Conservation (phyloP, 2,888 invertebrate species). For the Cecidostiba fungosa region DNA sequence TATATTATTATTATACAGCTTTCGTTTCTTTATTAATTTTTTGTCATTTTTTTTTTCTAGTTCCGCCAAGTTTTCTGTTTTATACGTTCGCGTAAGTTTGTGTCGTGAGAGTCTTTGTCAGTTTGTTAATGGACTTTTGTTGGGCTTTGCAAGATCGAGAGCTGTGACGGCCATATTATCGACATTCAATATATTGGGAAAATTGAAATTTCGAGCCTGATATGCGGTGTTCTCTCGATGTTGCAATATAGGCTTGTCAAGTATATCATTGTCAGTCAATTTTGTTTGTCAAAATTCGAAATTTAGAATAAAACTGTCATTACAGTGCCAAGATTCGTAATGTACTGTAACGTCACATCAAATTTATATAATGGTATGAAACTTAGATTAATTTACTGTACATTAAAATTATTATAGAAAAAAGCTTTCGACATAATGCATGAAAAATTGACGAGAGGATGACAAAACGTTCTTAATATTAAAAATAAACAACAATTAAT, state of each 20-base stretch:
- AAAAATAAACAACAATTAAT: background rate
- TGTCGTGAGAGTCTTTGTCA: conserved; percentile 16
- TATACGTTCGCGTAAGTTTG: background rate
- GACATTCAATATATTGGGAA: background rate
- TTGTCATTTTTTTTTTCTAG: background rate
- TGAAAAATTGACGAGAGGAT: background rate
- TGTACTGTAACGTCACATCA: conserved; percentile 8
- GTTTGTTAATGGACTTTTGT: conserved; percentile 32
- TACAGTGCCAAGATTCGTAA: background rate
- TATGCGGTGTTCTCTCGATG: background rate
- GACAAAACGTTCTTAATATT: background rate
- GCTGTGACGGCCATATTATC: background rate
- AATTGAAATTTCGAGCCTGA: background rate
- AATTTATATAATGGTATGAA: background rate
- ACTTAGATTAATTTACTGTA: background rate
- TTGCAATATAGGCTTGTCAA: conserved; percentile 1
- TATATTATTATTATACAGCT: background rate
- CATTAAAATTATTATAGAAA: background rate
- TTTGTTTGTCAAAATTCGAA: background rate
- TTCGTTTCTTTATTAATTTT: background rate
- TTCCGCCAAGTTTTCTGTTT: background rate
- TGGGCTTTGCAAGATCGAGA: conserved; percentile 10
- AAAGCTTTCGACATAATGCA: conserved; percentile 3
- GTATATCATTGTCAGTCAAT: background rate
- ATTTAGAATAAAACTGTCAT: background rate